These are phyloP conservation scores for Crocallis elinguaria DNA, from an alignment of 2,888 invertebrate genomes.

Conservation along the genomic window DNA sequence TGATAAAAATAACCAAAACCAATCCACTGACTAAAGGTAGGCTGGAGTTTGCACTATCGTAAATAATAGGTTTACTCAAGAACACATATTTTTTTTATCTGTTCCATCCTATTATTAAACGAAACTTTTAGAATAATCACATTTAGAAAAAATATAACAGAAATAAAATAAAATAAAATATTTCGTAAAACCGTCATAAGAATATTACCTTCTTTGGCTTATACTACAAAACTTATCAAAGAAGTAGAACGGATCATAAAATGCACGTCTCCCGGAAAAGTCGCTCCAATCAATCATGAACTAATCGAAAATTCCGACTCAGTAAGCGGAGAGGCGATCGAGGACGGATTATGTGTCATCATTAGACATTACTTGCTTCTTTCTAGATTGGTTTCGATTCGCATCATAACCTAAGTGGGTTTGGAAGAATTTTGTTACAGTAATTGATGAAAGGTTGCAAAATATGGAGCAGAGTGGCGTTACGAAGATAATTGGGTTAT, in stretches of 20 bases:
- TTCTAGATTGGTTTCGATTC: conserved; percentile 25
- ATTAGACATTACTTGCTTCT: conserved; percentile 72
- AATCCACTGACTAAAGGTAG: too few species aligned
- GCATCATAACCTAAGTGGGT: neutral
- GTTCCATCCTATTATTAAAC: too few species aligned
- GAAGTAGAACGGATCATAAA: conserved; percentile 79
- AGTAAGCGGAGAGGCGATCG: conserved; percentile 73
- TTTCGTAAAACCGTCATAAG: neutral
- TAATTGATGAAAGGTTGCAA: too few species aligned
- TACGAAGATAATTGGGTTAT: too few species aligned
- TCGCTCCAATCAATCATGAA: conserved; percentile 81
- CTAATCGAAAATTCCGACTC: conserved; percentile 82
- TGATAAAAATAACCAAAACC: too few species aligned
- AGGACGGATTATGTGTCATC: conserved; percentile 76
- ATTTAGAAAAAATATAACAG: too few species aligned
- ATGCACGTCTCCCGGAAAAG: conserved; percentile 74
- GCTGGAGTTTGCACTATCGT: too few species aligned
- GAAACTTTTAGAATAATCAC: too few species aligned
- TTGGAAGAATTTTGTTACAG: neutral
- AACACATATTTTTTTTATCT: too few species aligned
- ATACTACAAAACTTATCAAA: conserved; percentile 53
- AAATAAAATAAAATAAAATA: neutral
- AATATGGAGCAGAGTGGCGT: too few species aligned
- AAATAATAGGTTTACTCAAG: too few species aligned
- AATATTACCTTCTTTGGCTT: conserved; percentile 7